These are phyloP conservation scores for Ardeotis arabs DNA, from an alignment of 2,113 vertebrate genomes.

Conservation along the genomic window DNA sequence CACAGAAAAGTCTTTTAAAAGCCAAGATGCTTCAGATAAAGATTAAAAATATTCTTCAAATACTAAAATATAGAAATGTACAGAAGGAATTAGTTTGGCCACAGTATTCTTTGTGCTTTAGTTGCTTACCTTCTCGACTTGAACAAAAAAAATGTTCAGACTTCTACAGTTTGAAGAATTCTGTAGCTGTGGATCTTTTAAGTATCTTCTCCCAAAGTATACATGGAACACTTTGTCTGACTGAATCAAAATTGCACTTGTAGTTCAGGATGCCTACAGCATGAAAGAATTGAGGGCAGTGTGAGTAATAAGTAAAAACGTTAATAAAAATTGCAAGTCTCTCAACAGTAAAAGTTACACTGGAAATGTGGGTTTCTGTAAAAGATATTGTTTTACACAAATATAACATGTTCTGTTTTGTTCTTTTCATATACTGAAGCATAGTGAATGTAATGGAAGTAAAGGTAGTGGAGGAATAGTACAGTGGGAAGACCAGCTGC, in stretches of 20 bases:
- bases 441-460: neutral
- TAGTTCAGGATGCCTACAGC: neutral
- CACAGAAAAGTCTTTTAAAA: neutral
- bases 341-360: neutral
- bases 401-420: rapidly evolving
- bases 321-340: neutral
- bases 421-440: neutral
- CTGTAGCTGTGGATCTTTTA: neutral
- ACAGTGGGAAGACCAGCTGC: neutral
- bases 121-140: neutral
- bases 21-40: neutral
- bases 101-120: neutral
- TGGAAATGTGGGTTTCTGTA: neutral
- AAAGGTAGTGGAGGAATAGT: neutral
- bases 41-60: neutral
- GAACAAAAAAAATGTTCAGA: neutral
- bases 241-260: neutral
- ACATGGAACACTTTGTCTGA: neutral
- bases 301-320: neutral
- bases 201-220: neutral
- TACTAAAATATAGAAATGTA: neutral
- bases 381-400: neutral
- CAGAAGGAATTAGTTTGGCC: neutral
- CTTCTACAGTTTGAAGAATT: neutral
- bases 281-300: neutral